Evolutionary conservation across 1,140 invertebrate species (phyloP).

Genomic region (Parapsyche elsis): DNA sequence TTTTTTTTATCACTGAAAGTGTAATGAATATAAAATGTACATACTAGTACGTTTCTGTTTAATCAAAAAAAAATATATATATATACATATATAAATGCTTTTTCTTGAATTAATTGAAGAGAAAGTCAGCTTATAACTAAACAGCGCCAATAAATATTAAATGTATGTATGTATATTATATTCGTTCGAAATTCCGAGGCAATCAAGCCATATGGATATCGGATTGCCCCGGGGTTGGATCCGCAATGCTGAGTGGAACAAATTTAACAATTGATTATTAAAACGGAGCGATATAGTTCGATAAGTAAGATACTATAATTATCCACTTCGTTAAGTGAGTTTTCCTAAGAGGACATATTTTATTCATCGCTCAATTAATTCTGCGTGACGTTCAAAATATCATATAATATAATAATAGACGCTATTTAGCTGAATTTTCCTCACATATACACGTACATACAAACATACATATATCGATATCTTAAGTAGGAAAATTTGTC

Average conservation of each 20-base stretch:
- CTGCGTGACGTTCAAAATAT: not conserved
- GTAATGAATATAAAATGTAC: not conserved
- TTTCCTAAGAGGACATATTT: slow-evolving; percentile 16
- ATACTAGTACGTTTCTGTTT: not conserved
- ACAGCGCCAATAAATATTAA: too few species aligned
- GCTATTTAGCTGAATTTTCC: too few species aligned
- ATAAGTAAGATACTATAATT: not conserved
- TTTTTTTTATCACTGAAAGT: not conserved
- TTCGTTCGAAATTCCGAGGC: not conserved
- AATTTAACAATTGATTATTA: slow-evolving; percentile 14
- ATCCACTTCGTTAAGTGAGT: slow-evolving; percentile 13
- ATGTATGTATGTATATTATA: too few species aligned
- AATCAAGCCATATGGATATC: slow-evolving; percentile 10
- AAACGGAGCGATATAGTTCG: not conserved
- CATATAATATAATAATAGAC: too few species aligned
- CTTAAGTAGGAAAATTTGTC: too few species aligned
- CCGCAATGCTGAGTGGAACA: too few species aligned
- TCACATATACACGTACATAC: too few species aligned
- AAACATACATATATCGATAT: too few species aligned
- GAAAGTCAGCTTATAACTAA: not conserved
- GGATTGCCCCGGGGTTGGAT: not conserved
- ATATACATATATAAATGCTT: not conserved
- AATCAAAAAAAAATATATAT: not conserved
- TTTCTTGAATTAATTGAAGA: not conserved
- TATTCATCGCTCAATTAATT: slow-evolving; percentile 34